Base-by-base conservation (phyloP, 2,113 vertebrate genomes). In the Turnix velox region DNA sequence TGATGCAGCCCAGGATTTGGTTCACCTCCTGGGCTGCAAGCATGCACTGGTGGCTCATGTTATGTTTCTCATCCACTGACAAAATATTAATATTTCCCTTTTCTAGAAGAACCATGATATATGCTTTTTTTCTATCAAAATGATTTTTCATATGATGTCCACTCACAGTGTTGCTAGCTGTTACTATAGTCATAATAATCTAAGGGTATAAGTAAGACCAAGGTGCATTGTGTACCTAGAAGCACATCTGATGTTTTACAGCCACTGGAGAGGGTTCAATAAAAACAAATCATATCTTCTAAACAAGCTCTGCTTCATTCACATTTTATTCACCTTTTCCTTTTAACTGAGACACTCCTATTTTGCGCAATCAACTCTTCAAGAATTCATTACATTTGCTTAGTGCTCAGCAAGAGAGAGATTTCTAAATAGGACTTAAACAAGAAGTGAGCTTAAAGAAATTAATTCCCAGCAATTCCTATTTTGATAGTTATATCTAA, bases 91-190 rank as follows among this genome's bases (percentile, higher is more conserved):
- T 4, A 49, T 24, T 73, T 84, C 24, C 28, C 23, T 84, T 83
- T 84, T 30, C 25, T 66, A 46, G 39, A 66, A 35, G 22, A 84
- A 63, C 14, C 52, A 42, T 4, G 4, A 30, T 45, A 27, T n/a
- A 6, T 24, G 23, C 69, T 51, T 84, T 79, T 52, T 82, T 84
- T 78, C 7, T 65, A 75, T 52, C 35, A 76, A 81, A 83, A 91
- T 37, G 4, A 30, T 0, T 0, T 48, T 75, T 84, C 33, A 20
- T 42, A 27, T 23, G 40, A 76, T 37, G 12, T 24, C 37, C 43
- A 35, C 30, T 39, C 7, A 2, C 11, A 23, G 43, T 74, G 39
- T 7, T 75, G 35, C 14, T 57, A 35, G 28, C 5, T 5, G 1
- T 45, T 51, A 65, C 9, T 17, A 40, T 8, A 48, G 37, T 33